These are phyloP conservation scores for Aurelia coerulea DNA, from an alignment of 30 jellyfish, hydroid and myxozoan genomes.

Conservation along the genomic window DNA sequence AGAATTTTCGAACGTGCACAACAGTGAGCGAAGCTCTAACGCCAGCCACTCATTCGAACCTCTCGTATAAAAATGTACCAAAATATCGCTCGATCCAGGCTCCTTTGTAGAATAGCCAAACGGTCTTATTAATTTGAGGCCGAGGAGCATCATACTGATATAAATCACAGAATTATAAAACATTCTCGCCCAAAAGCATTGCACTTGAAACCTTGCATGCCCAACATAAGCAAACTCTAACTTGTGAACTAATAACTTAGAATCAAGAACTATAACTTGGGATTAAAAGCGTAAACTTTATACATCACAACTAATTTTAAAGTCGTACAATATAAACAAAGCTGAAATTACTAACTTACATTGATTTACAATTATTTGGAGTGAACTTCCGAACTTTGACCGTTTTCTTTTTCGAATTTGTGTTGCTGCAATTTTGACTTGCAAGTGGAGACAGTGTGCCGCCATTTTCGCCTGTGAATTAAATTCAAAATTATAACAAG, in stretches of 20 bases:
- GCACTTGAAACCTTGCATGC: no score
- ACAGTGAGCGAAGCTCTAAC: no score
- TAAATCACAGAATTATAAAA: no score
- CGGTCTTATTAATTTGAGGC: no score
- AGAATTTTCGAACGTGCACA: no score
- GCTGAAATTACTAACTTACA: slow-evolving; percentile 25
- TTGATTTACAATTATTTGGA: slow-evolving; percentile 73
- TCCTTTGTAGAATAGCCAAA: no score
- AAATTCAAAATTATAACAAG: no score
- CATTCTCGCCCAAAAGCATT: no score
- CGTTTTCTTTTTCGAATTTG: slow-evolving; percentile 57
- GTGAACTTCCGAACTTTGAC: slow-evolving; percentile 69
- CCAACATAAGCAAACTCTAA: not conserved
- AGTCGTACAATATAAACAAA: slow-evolving; percentile 46
- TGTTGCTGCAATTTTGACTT: not conserved
- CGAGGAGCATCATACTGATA: no score
- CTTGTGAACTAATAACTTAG: not conserved
- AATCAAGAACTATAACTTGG: not conserved
- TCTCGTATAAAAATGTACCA: no score
- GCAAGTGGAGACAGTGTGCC: not conserved
- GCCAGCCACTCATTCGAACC: no score
- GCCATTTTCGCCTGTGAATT: slow-evolving; percentile 49
- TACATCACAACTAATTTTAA: slow-evolving; percentile 11
- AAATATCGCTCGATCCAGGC: no score
- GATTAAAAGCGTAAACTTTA: slow-evolving; percentile 10